Evolutionary conservation across 2,888 invertebrate genomes (phyloP).

Genomic region (Philopedon plagiatum): DNA sequence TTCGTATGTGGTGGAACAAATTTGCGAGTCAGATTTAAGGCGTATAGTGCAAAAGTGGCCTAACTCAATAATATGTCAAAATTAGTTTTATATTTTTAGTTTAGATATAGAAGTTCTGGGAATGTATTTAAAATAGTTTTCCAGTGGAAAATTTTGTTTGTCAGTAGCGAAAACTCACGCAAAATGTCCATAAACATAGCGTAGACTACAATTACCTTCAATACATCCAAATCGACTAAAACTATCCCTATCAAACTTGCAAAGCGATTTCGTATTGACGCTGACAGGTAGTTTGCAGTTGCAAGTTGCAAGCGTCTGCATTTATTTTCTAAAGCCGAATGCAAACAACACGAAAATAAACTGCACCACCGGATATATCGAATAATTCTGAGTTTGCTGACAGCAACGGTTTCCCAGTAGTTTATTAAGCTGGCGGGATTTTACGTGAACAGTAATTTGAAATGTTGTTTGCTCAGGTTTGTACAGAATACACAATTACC

Average conservation of each 20-base stretch:
- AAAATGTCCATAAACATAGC: too few species aligned
- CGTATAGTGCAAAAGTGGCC: too few species aligned
- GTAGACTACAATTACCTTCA: too few species aligned
- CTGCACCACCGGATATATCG: constrained; percentile 9
- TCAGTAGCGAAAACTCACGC: too few species aligned
- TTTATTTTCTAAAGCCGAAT: constrained; percentile 11
- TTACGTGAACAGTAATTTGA: background rate
- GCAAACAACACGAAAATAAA: constrained; percentile 10
- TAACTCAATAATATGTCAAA: too few species aligned
- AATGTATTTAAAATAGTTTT: too few species aligned
- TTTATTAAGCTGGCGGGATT: background rate
- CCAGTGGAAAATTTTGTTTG: too few species aligned
- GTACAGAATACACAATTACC: background rate
- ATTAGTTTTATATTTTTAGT: too few species aligned
- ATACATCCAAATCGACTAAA: too few species aligned
- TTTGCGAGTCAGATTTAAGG: too few species aligned
- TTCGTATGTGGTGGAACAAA: too few species aligned
- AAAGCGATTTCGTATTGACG: background rate
- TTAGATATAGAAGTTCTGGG: too few species aligned
- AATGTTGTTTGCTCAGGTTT: background rate
- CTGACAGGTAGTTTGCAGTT: constrained; percentile 18
- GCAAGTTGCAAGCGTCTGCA: background rate
- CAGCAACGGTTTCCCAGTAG: background rate
- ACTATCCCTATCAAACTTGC: background rate
- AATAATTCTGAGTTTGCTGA: constrained; percentile 16